Evolutionary conservation across 1,140 invertebrate genomes (phyloP), one percentile per base, ranked within the genome.

Genomic region (Drosophila teissieri): DNA sequence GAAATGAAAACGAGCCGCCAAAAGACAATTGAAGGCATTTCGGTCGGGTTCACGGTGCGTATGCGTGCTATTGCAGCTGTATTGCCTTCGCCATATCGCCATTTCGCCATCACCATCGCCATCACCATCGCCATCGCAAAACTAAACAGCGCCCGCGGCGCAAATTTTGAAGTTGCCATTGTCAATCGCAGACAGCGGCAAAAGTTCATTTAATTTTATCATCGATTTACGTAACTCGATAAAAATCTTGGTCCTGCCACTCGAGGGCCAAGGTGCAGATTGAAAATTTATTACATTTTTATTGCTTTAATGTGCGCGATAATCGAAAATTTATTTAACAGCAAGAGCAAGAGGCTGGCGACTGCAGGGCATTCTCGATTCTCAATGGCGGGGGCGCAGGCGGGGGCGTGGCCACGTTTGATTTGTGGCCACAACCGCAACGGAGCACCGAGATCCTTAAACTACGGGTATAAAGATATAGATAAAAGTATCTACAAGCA

Each of bases 241-340:
- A 80, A 80, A 89, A 89, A 89, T 89, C 67, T 69, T 65, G 46
- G 48, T 54, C 65, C 55, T 39, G 45, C 57, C 53, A 48, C 52
- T 52, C 53, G 42, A 48, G 45, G 44, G 63, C 69, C 49, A 82
- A 68, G 63, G 39, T 72, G 78, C 65, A 85, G 85, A 90, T 90
- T 86, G 88, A 91, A 90, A 90, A 90, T 90, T 86, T 90, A 90
- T 86, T 90, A 80, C 73, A 84, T 86, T 91, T 91, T 91, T 91
- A 91, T 91, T 90, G 82, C 88, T 82, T 68, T 78, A 84, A 91
- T 86, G 88, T 76, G 56, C 65, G 77, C 83, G 88, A 91, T 91
- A 91, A 91, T 91, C 88, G 88, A 90, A 90, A 91, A 84, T 91
- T 91, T 88, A 91, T 90, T 90, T 90, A 90, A 83, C 72, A 76